These are phyloP conservation scores for Ophioninae sp. DNA, from an alignment of 2,888 invertebrate species.

Conservation along the genomic window DNA sequence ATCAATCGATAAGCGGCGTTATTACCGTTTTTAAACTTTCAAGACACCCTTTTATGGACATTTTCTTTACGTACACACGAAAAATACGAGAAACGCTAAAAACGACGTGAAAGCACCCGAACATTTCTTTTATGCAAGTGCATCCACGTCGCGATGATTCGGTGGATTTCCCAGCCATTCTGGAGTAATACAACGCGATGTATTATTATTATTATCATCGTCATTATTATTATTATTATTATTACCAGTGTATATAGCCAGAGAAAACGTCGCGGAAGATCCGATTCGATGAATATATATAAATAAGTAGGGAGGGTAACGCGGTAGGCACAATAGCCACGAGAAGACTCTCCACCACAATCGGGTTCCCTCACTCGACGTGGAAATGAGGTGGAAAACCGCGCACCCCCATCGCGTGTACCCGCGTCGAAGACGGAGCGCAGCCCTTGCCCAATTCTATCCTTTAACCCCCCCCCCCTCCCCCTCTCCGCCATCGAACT, in stretches of 20 bases:
- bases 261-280: slow-evolving; percentile 71
- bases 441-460: slow-evolving; percentile 64
- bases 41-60: too few species aligned
- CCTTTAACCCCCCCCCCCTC: not conserved
- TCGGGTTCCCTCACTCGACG: slow-evolving; percentile 76
- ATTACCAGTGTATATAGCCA: slow-evolving; percentile 22
- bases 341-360: slow-evolving; percentile 72
- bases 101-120: not conserved
- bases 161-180: slow-evolving; percentile 28
- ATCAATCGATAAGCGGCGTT: too few species aligned
- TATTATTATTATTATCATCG: slow-evolving; percentile 24
- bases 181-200: slow-evolving; percentile 38
- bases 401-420: slow-evolving; percentile 71
- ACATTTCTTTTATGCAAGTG: slow-evolving; percentile 6
- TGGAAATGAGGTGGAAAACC: slow-evolving; percentile 80
- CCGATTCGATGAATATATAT: slow-evolving; percentile 72
- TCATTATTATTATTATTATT: slow-evolving; percentile 23
- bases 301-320: slow-evolving; percentile 27
- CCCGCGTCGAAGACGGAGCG: slow-evolving; percentile 46
- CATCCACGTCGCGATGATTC: slow-evolving; percentile 20
- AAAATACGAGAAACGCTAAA: not conserved
- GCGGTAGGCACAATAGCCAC: slow-evolving; percentile 63
- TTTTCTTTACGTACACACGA: not conserved
- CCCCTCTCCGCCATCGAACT: slow-evolving; percentile 38
- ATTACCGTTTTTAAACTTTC: too few species aligned